Conservation (phyloP, 2,888 invertebrate species). For the Xestia sexstrigata region DNA sequence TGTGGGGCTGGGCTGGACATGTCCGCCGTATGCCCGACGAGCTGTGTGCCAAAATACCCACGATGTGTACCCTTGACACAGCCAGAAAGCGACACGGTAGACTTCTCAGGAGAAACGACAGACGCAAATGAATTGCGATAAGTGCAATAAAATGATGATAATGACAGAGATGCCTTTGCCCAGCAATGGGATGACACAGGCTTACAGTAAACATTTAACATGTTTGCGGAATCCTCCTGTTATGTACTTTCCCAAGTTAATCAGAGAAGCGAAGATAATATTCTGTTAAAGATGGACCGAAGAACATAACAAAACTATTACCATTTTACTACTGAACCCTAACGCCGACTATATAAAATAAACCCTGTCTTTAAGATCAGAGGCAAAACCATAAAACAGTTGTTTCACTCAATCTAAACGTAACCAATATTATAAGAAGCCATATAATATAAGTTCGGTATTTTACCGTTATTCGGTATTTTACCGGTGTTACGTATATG, state of each 20-base stretch:
- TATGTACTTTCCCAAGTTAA: background rate
- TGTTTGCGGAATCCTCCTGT: too few species aligned
- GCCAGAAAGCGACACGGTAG: too few species aligned
- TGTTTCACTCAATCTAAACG: constrained; percentile 61
- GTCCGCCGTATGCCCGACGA: too few species aligned
- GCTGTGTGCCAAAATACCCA: too few species aligned
- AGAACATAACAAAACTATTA: constrained; percentile 33
- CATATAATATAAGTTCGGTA: constrained; percentile 53
- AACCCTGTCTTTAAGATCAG: constrained; percentile 42
- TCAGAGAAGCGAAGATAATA: constrained; percentile 9
- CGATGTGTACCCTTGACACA: too few species aligned
- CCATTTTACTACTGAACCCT: constrained; percentile 25
- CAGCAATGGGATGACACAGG: too few species aligned
- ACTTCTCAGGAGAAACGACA: too few species aligned
- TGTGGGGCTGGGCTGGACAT: too few species aligned
- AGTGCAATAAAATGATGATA: too few species aligned
- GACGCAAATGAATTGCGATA: too few species aligned
- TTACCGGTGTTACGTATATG: constrained; percentile 55
- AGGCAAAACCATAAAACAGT: constrained; percentile 51
- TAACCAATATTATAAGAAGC: constrained; percentile 47
- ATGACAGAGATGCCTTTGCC: too few species aligned
- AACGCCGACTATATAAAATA: constrained; percentile 43
- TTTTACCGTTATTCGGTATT: constrained; percentile 56
- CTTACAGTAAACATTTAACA: too few species aligned
- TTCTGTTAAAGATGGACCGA: constrained; percentile 10